Evolutionary conservation across 2,797 vertebrate species (phyloP), one percentile per base, ranked within the genome.

Genomic region (Xiphorhynchus erythropygius): DNA sequence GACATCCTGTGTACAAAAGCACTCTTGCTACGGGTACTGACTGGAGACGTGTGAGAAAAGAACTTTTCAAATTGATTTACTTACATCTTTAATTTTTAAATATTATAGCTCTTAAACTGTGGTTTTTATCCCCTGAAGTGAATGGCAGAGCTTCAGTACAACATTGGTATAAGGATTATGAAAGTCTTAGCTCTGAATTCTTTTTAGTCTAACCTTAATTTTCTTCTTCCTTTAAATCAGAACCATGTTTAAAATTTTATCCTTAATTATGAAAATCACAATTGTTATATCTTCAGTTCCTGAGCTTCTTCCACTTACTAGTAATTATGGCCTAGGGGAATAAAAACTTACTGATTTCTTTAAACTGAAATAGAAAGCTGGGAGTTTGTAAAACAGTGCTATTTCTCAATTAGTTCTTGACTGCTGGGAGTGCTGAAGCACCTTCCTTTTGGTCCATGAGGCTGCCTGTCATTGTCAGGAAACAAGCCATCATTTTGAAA

Each of bases 171-270:
- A 69, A 93, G 57, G 57, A 89, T 84, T 62, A 62, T 64, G 32
- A 76, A 84, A 91, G 46, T 80, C 42, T 86, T 93, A 91, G 59
- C 57, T 90, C 67, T 89, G 73, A 79, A 96, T 44, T 80, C 56
- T 95, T 89, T 87, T 63, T 37, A 90, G 91, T 76, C 64, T 70
- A 89, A 63, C 46, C 42, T 95, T 80, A 42, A 83, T 95, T 85
- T 84, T 78, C 60, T 62, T 74, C 84, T 50, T 94, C 73, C 35
- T 91, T 82, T 94, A 47, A 15, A 37, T 95, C 44, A 46, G 80
- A 94, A 84, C 73, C 59, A 35, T 77, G 81, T 92, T 96, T 94
- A 95, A 96, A 97, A 85, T 90, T 80, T 94, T 86, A 94, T 92
- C 62, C 77, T 77, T 94, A 91, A 90, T 95, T 94, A 84, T 70